Percentiles rank a stretch among this genome's conserved stretches.
Evolutionary conservation across 2,797 vertebrate genomes (phyloP).

Genomic region (Muraenolepis orangiensis): DNA sequence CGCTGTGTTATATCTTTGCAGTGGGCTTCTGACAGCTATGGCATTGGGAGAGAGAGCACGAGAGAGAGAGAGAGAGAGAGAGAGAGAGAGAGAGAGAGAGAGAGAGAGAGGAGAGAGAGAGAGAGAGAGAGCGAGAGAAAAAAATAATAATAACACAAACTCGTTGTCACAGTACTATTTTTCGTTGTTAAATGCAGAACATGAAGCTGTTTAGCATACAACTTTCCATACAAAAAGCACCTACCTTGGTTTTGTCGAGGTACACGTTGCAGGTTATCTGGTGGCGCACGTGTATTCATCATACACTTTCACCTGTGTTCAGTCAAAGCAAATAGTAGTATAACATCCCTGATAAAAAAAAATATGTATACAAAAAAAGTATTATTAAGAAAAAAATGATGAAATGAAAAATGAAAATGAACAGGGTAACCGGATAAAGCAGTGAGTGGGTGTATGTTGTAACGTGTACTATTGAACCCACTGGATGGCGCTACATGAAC

Average conservation of each 20-base stretch:
- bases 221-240: neutral
- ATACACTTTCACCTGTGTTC: neutral
- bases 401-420: no score
- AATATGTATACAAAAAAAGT: no score
- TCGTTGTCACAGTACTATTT: neutral
- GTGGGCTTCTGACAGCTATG: constrained; percentile 8
- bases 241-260: neutral
- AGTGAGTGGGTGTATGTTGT: neutral
- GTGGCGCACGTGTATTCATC: neutral
- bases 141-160: neutral
- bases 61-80: neutral
- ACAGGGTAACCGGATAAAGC: no score
- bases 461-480: neutral
- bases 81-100: neutral
- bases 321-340: neutral
- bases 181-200: neutral
- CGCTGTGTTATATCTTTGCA: constrained; percentile 21
- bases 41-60: neutral
- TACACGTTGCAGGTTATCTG: neutral
- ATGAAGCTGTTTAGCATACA: neutral
- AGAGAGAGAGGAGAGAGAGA: neutral
- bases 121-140: neutral
- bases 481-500: neutral
- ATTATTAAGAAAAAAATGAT: no score
- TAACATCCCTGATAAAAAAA: neutral